Percentiles rank a stretch among this genome's conserved stretches.
phyloP scores from a whole-genome alignment of 2,888 invertebrate genomes.

The Caenorhabditis sp. region DNA sequence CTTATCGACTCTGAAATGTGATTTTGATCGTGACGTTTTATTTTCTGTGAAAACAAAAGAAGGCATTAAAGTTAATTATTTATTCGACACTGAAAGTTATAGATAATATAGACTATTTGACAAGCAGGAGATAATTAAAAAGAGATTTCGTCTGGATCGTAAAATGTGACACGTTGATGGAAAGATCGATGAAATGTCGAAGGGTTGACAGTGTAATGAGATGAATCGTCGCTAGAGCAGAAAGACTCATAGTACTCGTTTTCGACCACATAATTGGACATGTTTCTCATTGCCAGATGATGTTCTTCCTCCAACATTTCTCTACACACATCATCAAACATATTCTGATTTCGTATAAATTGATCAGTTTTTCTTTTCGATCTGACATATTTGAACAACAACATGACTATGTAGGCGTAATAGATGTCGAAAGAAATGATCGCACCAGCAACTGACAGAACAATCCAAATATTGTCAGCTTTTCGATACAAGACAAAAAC shows the following conservation, averaged over 20 bases:
- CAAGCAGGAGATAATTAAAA: neutral
- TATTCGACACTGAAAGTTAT: too few species aligned
- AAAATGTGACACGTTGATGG: neutral
- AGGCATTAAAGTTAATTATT: too few species aligned
- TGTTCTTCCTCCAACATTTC: neutral
- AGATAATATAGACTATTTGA: too few species aligned
- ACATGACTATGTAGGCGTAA: neutral
- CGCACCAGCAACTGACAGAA: neutral
- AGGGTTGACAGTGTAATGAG: neutral
- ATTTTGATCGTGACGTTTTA: too few species aligned
- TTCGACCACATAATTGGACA: too few species aligned
- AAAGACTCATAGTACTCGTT: neutral
- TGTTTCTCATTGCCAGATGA: too few species aligned
- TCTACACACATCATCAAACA: neutral
- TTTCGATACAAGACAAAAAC: neutral
- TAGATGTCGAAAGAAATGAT: neutral
- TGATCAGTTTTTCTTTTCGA: neutral
- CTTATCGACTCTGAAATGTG: too few species aligned
- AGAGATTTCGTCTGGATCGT: neutral
- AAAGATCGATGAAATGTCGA: neutral
- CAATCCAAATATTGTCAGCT: neutral
- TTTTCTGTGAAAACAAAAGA: too few species aligned
- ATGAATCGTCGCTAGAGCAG: neutral
- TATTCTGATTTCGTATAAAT: neutral
- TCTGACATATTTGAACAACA: neutral